These are phyloP conservation scores for Lasioglossum villosulum DNA, from an alignment of 2,888 invertebrate genomes.

Conservation along the genomic window DNA sequence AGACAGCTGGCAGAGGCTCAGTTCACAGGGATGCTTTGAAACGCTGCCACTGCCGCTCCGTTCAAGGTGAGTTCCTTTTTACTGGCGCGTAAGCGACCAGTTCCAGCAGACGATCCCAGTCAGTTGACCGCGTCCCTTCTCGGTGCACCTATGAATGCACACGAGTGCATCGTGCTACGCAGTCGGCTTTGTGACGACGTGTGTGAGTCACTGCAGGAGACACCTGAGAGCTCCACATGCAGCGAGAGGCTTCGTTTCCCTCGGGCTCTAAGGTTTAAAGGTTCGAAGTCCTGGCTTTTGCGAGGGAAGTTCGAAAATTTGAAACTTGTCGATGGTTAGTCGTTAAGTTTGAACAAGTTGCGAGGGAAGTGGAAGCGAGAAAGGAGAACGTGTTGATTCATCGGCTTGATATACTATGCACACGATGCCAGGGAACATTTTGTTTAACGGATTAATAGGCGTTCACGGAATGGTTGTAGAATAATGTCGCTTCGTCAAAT, in stretches of 20 bases:
- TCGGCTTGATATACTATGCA: background rate
- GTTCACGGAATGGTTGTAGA: background rate
- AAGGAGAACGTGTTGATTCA: background rate
- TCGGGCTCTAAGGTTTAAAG: background rate
- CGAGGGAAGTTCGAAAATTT: background rate
- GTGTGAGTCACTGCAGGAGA: background rate
- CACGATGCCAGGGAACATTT: background rate
- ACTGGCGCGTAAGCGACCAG: background rate
- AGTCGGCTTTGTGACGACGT: background rate
- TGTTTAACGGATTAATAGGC: background rate
- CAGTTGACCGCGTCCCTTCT: slow-evolving; percentile 20
- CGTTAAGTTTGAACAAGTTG: background rate
- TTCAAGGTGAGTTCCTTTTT: slow-evolving; percentile 59
- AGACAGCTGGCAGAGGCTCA: slow-evolving; percentile 61
- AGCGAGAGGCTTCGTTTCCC: background rate
- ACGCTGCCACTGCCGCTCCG: slow-evolving; percentile 26
- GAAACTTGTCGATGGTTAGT: background rate
- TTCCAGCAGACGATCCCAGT: slow-evolving; percentile 15
- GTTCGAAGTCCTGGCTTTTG: background rate
- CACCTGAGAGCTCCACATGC: background rate
- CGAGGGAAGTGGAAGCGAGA: background rate
- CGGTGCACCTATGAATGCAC: background rate
- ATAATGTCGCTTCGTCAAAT: background rate
- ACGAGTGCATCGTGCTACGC: background rate
- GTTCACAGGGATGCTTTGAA: slow-evolving; percentile 65